Conservation (phyloP, 2,888 invertebrate species). For the Pediacus dermestoides region DNA sequence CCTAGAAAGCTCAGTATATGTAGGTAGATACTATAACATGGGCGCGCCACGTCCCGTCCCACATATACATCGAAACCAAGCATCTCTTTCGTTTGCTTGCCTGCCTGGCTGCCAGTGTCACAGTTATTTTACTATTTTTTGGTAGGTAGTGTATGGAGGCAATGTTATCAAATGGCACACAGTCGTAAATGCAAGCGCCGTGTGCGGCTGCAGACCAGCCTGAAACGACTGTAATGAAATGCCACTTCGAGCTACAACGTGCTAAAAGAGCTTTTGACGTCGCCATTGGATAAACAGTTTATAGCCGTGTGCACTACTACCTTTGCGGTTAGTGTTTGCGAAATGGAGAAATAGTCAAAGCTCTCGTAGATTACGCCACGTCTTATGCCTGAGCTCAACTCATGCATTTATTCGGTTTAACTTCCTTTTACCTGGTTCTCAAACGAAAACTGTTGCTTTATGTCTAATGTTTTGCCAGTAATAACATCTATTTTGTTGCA, state of each 20-base stretch:
- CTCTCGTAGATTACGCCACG: conserved; percentile 2
- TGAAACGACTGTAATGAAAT: conserved; percentile 6
- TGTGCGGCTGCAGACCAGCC: not conserved
- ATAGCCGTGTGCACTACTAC: conserved; percentile 19
- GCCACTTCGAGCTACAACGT: conserved; percentile 28
- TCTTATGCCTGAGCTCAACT: conserved; percentile 2
- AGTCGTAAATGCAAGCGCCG: conserved; percentile 4
- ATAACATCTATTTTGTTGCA: too few relatives aligned
- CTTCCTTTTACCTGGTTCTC: conserved; percentile 2
- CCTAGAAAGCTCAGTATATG: too few relatives aligned
- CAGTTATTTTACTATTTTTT: conserved; percentile 1
- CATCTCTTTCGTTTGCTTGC: too few relatives aligned
- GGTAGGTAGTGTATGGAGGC: not conserved
- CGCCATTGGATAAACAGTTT: conserved; percentile 32
- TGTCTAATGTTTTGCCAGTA: too few relatives aligned
- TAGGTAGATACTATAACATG: too few relatives aligned
- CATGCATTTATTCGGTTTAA: conserved; percentile 5
- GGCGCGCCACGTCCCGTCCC: too few relatives aligned
- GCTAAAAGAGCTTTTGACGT: conserved; percentile 31
- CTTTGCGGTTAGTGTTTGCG: conserved; percentile 11
- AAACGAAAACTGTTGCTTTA: conserved; percentile 5
- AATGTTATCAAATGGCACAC: not conserved
- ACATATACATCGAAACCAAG: too few relatives aligned
- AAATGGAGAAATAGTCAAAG: conserved; percentile 10
- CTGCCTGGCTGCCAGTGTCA: too few relatives aligned